Conservation (phyloP, 2,113 vertebrate species). For the Gadus chalcogrammus region DNA sequence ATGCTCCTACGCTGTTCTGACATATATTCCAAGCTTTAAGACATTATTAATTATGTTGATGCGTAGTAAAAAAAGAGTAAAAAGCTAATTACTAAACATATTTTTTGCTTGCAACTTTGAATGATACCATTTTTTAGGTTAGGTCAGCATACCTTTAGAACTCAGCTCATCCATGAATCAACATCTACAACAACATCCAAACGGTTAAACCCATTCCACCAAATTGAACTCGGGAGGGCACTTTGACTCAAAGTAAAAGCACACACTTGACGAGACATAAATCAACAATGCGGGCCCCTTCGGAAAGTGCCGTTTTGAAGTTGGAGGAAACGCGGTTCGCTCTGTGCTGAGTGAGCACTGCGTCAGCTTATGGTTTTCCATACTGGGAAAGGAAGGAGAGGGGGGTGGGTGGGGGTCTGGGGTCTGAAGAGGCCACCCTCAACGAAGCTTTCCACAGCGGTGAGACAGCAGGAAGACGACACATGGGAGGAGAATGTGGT, state of each 20-base stretch:
- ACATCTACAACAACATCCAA: background rate
- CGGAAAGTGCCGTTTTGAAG: constrained; percentile 54
- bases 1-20: no score
- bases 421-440: constrained; percentile 49
- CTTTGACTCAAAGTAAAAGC: constrained; percentile 9
- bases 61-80: no score
- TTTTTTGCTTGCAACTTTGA: no score
- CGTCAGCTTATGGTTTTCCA: constrained; percentile 65
- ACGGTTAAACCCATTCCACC: background rate
- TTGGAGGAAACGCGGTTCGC: constrained; percentile 58
- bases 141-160: no score
- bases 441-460: constrained; percentile 62
- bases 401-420: constrained; percentile 28
- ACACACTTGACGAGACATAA: constrained; percentile 58
- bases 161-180: no score
- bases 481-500: constrained; percentile 56
- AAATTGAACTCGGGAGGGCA: constrained; percentile 15
- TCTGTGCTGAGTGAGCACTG: constrained; percentile 59
- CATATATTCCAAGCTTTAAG: no score
- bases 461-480: constrained; percentile 54
- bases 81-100: no score
- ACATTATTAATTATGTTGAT: no score
- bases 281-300: constrained; percentile 45
- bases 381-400: constrained; percentile 38
- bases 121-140: no score